Percentiles rank a stretch among this genome's conserved stretches.
phyloP scores from a whole-genome alignment of 2,888 invertebrate genomes.

The Oxyteleia sp. region DNA sequence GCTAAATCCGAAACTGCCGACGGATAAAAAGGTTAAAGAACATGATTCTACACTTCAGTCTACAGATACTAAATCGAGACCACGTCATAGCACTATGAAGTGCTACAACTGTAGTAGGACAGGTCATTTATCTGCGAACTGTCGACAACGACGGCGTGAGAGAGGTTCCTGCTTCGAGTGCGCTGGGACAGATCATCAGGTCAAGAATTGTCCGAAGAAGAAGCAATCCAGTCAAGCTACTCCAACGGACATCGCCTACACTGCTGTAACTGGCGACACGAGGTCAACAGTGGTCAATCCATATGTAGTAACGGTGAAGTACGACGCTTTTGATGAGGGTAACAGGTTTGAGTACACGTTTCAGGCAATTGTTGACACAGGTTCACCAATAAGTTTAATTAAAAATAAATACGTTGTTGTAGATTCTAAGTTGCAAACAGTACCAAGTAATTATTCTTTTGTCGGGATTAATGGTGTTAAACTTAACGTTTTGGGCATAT shows the following conservation, averaged over 20 bases:
- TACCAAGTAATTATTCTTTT: slow-evolving; percentile 18
- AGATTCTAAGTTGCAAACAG: not conserved
- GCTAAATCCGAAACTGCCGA: not conserved
- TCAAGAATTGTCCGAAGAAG: slow-evolving; percentile 31
- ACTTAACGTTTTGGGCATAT: slow-evolving; percentile 34
- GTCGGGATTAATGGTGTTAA: slow-evolving; percentile 32
- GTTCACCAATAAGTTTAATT: slow-evolving; percentile 39
- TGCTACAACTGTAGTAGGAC: slow-evolving; percentile 32
- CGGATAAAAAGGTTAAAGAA: not conserved
- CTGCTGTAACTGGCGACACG: not conserved
- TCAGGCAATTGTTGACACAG: slow-evolving; percentile 29
- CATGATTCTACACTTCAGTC: not conserved
- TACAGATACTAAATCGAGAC: not conserved
- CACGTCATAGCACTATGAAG: not conserved
- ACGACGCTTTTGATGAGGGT: slow-evolving; percentile 1
- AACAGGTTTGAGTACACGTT: not conserved
- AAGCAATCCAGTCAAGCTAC: not conserved
- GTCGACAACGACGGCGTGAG: slow-evolving; percentile 22
- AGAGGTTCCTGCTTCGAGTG: slow-evolving; percentile 37
- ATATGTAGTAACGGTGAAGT: slow-evolving; percentile 17
- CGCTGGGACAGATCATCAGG: slow-evolving; percentile 15
- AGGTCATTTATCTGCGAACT: slow-evolving; percentile 10
- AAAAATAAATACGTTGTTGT: slow-evolving; percentile 29
- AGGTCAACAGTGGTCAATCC: slow-evolving; percentile 1
- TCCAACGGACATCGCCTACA: slow-evolving; percentile 10